Base-by-base conservation (phyloP, 2,113 vertebrate species). In the Opisthocomus hoazin region DNA sequence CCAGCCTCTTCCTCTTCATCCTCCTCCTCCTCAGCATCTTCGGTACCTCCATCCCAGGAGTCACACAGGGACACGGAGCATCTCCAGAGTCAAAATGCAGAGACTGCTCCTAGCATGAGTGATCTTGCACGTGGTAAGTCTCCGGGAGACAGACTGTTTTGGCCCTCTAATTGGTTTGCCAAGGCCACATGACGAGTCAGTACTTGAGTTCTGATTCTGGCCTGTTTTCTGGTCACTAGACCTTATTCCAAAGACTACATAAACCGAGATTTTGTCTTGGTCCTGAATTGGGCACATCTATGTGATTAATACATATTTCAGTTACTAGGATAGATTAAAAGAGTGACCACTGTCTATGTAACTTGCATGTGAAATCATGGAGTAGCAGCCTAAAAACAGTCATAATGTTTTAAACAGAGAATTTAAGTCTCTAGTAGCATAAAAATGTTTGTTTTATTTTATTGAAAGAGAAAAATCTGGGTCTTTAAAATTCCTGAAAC, bases 91-190 rank as follows among this genome's bases (percentile, higher is more conserved):
- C 96, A 94, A 26, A 71, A 80, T 74, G 23, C 94, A 7, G 97
- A 98, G 84, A 34, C 95, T 81, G 65, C 92, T 54, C 93, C 97
- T 34, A 23, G 86, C 87, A 22, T 90, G 57, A 83, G 94, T 18
- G 97, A 97, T 29, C 66, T 85, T 10, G 30, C 30, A 43, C 97
- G 30, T 32, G 98, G 98, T 99, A 48, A 98, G 98, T 96, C 23
- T 18, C 32, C 15, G 30, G 43, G 53, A 54, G 23, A 26, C 11
- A 13, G 3, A 73, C 6, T 0, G 1, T 26, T 19, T 73, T 78
- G 68, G 11, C 2, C 10, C 34, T 30, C 54, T 39, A 0, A 5
- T 12, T 1, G 0, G 1, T 48, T 50, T 19, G 9, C 39, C 11
- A 41, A 50, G 81, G 58, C 57, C 53, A 65, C 6, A 0, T 2